phyloP scores from a whole-genome alignment of 2,113 vertebrate species.

The Ciconia maguari region DNA sequence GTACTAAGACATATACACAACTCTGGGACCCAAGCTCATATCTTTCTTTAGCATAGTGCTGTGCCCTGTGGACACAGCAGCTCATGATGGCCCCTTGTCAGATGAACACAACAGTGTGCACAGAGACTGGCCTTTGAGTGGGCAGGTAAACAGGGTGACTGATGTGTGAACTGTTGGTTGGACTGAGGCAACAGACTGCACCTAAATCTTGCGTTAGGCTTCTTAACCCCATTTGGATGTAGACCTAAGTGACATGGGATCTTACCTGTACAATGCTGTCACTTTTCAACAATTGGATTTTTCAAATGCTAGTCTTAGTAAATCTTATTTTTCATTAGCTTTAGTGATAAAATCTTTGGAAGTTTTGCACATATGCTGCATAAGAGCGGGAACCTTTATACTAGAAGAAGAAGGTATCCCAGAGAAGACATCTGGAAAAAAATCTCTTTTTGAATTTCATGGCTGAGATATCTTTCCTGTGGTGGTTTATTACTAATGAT shows the following conservation, averaged over 20 bases:
- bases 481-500: neutral
- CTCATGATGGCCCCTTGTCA: neutral
- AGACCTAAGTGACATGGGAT: neutral
- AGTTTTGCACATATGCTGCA: neutral
- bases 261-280: neutral
- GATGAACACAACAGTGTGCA: neutral
- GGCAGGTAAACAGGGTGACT: neutral
- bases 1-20: rapidly evolving
- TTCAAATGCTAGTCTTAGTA: neutral
- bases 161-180: neutral
- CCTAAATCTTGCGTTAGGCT: neutral
- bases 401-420: neutral
- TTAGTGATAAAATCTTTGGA: neutral
- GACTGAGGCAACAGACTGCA: neutral
- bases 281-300: neutral
- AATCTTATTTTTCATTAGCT: neutral
- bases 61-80: neutral
- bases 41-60: neutral
- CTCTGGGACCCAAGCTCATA: rapidly evolving
- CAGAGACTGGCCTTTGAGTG: neutral
- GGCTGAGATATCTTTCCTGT: neutral
- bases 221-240: neutral
- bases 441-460: neutral
- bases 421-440: neutral
- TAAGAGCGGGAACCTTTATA: neutral